phyloP scores from a whole-genome alignment of 1,140 invertebrate genomes.

The Oscheius sp. region DNA sequence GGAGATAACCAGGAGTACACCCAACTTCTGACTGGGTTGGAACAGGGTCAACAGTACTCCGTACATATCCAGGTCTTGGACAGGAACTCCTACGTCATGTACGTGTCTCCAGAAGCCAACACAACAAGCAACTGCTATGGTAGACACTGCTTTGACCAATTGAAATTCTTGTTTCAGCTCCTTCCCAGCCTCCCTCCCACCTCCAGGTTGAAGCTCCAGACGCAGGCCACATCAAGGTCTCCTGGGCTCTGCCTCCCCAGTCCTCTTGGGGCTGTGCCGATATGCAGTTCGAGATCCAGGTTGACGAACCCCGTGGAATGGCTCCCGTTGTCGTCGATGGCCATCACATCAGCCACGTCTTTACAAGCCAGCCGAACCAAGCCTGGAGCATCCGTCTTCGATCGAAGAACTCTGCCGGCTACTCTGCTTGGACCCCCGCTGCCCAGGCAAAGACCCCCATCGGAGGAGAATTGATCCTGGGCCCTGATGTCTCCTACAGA shows the following conservation, averaged over 20 bases:
- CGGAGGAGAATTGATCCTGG: slow-evolving; percentile 53
- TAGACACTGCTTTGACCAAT: slow-evolving; percentile 14
- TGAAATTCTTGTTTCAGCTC: slow-evolving; percentile 34
- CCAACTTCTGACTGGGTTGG: slow-evolving; percentile 52
- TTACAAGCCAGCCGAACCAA: slow-evolving; percentile 49
- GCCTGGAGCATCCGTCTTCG: slow-evolving; percentile 52
- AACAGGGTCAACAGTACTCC: slow-evolving; percentile 49
- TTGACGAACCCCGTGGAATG: slow-evolving; percentile 50
- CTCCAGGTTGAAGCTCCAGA: slow-evolving; percentile 56
- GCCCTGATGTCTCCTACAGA: slow-evolving; percentile 46
- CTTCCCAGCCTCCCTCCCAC: slow-evolving; percentile 53
- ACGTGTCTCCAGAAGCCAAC: slow-evolving; percentile 46
- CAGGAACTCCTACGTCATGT: slow-evolving; percentile 60
- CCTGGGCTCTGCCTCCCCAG: slow-evolving; percentile 55
- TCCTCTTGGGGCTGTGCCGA: slow-evolving; percentile 54
- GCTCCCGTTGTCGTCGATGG: slow-evolving; percentile 48
- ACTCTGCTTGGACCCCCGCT: slow-evolving; percentile 51
- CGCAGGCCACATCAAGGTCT: slow-evolving; percentile 53
- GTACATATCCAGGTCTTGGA: slow-evolving; percentile 59
- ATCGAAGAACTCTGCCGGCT: slow-evolving; percentile 53
- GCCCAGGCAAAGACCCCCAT: slow-evolving; percentile 48
- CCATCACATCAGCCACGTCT: slow-evolving; percentile 53
- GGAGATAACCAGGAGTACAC: slow-evolving; percentile 57
- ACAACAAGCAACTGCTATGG: slow-evolving; percentile 50
- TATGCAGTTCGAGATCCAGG: slow-evolving; percentile 48